phyloP scores from a whole-genome alignment of 1,140 invertebrate genomes.

The Solenopsis fugax region DNA sequence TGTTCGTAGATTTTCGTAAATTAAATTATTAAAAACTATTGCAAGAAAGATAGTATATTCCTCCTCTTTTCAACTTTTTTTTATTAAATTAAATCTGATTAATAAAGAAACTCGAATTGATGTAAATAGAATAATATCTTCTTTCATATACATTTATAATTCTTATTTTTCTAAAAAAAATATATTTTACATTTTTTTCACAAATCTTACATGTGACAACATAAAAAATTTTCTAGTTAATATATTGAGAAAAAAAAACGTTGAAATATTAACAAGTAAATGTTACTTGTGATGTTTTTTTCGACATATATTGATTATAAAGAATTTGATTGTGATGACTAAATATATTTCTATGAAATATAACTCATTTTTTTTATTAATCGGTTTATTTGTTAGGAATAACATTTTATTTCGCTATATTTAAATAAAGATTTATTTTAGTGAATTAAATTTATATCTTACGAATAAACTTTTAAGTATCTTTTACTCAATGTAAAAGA shows the following conservation, averaged over 20 bases:
- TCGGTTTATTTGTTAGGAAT: no score
- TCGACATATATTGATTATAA: no score
- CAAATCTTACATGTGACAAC: not conserved
- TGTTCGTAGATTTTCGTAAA: not conserved
- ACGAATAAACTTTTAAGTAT: no score
- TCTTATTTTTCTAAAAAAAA: not conserved
- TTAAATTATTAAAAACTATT: not conserved
- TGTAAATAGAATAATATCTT: conserved; percentile 1
- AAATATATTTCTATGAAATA: no score
- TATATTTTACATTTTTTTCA: not conserved
- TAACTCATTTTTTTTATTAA: no score
- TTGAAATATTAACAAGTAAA: no score
- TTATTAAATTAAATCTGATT: not conserved
- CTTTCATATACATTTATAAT: not conserved
- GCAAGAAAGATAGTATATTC: not conserved
- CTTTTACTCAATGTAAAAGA: not conserved
- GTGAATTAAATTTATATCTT: no score
- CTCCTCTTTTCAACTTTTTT: not conserved
- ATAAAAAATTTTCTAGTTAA: not conserved
- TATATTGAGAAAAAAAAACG: no score
- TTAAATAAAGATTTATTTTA: no score
- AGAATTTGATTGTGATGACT: no score
- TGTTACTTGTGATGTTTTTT: no score
- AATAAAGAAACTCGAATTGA: conserved; percentile 9
- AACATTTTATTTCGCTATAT: no score